Conservation (phyloP, 2,888 invertebrate genomes). For the Erebia ligea region DNA sequence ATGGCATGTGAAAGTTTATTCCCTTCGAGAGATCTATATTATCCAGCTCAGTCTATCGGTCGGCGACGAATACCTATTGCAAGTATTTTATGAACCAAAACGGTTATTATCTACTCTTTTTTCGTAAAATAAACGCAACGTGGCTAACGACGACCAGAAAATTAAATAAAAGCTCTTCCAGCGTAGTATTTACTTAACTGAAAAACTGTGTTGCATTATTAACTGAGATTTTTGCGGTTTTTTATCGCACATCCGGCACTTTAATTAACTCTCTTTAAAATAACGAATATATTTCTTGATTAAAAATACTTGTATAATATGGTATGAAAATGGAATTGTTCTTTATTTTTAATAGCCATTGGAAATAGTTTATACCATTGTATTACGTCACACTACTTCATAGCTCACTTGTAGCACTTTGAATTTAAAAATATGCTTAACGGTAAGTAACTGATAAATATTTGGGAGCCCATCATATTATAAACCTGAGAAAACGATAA, state of each 20-base stretch:
- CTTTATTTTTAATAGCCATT: background rate
- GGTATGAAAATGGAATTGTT: background rate
- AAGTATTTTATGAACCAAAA: too few relatives aligned
- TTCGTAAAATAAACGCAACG: background rate
- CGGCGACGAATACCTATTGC: too few relatives aligned
- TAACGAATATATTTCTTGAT: slow-evolving; percentile 3
- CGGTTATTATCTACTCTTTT: background rate
- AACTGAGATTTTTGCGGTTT: slow-evolving; percentile 3
- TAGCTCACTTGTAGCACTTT: too few relatives aligned
- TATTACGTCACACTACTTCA: too few relatives aligned
- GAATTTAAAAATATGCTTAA: too few relatives aligned
- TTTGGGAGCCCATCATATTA: too few relatives aligned
- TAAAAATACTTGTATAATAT: background rate
- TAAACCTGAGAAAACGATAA: too few relatives aligned
- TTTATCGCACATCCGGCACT: slow-evolving; percentile 8
- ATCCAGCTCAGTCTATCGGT: too few relatives aligned
- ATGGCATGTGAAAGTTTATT: too few relatives aligned
- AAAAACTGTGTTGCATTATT: background rate
- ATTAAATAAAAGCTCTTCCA: slow-evolving; percentile 7
- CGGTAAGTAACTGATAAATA: too few relatives aligned
- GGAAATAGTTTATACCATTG: background rate
- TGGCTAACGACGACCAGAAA: background rate
- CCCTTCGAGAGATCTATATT: too few relatives aligned
- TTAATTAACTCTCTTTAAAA: slow-evolving; percentile 16
- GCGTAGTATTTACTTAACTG: slow-evolving; percentile 13